Conservation (phyloP, 2,797 vertebrate species). For the Gadopsis bispinosus region DNA sequence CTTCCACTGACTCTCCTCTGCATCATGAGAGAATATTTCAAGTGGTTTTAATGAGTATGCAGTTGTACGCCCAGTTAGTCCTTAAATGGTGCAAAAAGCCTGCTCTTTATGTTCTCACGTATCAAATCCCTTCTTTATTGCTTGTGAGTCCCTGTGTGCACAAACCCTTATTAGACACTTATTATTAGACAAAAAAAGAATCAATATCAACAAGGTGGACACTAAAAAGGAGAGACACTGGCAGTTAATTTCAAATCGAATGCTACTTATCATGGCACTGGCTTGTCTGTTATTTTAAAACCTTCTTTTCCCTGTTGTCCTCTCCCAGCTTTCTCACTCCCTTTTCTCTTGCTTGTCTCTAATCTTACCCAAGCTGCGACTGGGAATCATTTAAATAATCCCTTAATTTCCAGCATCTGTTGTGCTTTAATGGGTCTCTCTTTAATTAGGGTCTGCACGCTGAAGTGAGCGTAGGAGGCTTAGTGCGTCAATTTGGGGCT, state of each 20-base stretch:
- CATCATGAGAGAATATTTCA: conserved; percentile 61
- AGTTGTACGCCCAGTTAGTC: conserved; percentile 65
- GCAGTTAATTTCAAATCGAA: conserved; percentile 54
- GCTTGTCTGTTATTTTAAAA: conserved; percentile 58
- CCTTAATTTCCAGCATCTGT: conserved; percentile 88
- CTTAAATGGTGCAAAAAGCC: conserved; percentile 67
- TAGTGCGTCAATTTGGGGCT: conserved; percentile 58
- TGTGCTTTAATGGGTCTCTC: conserved; percentile 78
- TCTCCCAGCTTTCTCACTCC: conserved; percentile 29
- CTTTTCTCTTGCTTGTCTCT: conserved; percentile 57
- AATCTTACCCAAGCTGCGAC: conserved; percentile 65
- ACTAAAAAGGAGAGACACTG: conserved; percentile 32
- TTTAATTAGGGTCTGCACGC: conserved; percentile 81
- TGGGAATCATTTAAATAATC: conserved; percentile 87
- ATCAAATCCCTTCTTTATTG: conserved; percentile 55
- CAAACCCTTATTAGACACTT: conserved; percentile 39
- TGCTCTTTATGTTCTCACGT: conserved; percentile 48
- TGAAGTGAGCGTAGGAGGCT: conserved; percentile 70
- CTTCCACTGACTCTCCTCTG: not conserved
- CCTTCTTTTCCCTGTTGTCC: conserved; percentile 36
- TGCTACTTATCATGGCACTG: conserved; percentile 28
- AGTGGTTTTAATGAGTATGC: conserved; percentile 69
- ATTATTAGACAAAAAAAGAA: conserved; percentile 30
- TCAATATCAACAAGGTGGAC: conserved; percentile 50
- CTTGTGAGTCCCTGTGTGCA: conserved; percentile 26